phyloP scores from a whole-genome alignment of 1,140 invertebrate species.

The Caenorhabditis latens region DNA sequence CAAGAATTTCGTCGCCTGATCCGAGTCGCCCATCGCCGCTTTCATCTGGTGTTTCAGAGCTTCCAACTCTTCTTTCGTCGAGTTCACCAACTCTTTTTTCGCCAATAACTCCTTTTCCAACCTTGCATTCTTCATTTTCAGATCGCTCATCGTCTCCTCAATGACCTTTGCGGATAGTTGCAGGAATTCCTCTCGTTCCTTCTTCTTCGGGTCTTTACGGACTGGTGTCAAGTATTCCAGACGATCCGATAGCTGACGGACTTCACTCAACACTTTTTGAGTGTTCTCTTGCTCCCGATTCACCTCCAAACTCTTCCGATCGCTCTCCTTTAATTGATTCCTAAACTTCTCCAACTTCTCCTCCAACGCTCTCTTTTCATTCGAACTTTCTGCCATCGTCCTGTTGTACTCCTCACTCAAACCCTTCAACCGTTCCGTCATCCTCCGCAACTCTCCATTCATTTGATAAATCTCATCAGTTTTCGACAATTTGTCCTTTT shows the following conservation, averaged over 20 bases:
- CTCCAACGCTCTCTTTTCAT: neutral
- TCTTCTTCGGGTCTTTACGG: neutral
- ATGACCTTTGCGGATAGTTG: constrained; percentile 2
- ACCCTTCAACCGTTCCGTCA: neutral
- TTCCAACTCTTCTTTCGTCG: constrained; percentile 19
- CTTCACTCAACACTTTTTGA: neutral
- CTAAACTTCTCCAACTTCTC: constrained; percentile 37
- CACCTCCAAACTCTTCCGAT: neutral
- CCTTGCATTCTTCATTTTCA: constrained; percentile 8
- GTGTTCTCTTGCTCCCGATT: neutral
- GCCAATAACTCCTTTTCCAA: neutral
- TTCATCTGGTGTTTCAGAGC: neutral
- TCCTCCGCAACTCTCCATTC: neutral
- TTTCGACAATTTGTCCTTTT: neutral
- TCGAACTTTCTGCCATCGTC: neutral
- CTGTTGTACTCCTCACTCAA: neutral
- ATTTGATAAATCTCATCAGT: neutral
- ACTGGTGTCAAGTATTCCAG: constrained; percentile 13
- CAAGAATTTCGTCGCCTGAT: neutral
- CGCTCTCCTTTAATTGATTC: neutral
- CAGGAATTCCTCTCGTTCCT: neutral
- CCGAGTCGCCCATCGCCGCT: constrained; percentile 36
- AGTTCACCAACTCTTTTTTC: constrained; percentile 37
- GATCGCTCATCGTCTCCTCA: neutral
- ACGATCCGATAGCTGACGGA: neutral